phyloP scores from a whole-genome alignment of 2,888 invertebrate species.

The Drosophila mercatorum region DNA sequence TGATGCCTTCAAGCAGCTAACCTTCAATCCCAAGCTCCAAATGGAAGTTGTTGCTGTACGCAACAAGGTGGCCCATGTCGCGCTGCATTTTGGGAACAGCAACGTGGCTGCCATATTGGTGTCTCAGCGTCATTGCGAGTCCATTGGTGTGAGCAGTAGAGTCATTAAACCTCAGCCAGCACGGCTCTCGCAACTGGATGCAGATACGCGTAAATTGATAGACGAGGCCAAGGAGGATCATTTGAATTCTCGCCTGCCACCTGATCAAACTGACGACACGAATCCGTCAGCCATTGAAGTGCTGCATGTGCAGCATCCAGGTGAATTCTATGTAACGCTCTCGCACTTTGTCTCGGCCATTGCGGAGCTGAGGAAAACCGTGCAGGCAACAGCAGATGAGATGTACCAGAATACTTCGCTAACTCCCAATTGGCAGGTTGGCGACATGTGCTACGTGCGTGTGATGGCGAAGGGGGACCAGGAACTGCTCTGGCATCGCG shows the following conservation, averaged over 20 bases:
- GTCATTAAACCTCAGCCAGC: background rate
- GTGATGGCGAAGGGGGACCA: constrained; percentile 80
- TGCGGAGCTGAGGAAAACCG: constrained; percentile 85
- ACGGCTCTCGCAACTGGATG: constrained; percentile 3
- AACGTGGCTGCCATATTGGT: constrained; percentile 87
- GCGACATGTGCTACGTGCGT: constrained; percentile 86
- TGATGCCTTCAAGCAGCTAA: constrained; percentile 82
- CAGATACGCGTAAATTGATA: constrained; percentile 34
- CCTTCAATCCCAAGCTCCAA: constrained; percentile 81
- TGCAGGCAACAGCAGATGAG: constrained; percentile 84
- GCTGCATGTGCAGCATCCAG: constrained; percentile 86
- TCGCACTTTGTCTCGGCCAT: constrained; percentile 85
- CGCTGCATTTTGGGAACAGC: constrained; percentile 80
- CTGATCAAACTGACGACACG: background rate
- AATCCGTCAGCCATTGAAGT: constrained; percentile 83
- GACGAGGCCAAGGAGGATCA: constrained; percentile 10
- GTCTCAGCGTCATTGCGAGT: constrained; percentile 84
- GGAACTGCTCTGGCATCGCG: constrained; percentile 86
- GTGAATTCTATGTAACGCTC: constrained; percentile 87
- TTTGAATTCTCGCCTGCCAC: background rate
- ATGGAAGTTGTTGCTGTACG: constrained; percentile 80
- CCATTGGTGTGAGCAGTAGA: constrained; percentile 83
- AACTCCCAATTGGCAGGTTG: constrained; percentile 85
- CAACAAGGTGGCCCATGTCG: constrained; percentile 81
- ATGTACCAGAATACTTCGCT: background rate